phyloP scores from a whole-genome alignment of 2,113 vertebrate species.

The Herpailurus yagouaroundi region DNA sequence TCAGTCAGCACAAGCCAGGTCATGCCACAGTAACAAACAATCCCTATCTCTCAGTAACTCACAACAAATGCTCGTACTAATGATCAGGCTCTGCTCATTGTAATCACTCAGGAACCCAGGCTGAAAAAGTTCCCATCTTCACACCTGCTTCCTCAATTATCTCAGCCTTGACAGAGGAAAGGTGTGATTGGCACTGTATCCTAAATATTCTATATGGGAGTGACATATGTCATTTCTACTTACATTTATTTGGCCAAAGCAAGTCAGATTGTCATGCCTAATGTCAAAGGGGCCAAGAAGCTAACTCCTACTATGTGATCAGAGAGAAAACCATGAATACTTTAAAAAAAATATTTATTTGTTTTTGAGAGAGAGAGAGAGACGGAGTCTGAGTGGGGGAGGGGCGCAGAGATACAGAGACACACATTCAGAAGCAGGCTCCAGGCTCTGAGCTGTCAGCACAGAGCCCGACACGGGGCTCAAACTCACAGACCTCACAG shows the following conservation, averaged over 20 bases:
- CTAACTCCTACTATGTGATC: background rate
- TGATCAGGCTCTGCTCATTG: background rate
- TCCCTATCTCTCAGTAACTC: background rate
- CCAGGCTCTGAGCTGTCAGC: too few species aligned
- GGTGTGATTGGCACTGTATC: background rate
- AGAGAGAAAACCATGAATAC: background rate
- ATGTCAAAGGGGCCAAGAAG: background rate
- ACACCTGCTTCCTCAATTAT: background rate
- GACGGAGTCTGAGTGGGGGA: too few species aligned
- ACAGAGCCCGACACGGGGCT: too few species aligned
- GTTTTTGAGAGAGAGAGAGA: too few species aligned
- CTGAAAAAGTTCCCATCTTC: background rate
- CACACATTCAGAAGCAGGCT: too few species aligned
- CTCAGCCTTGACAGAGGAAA: background rate
- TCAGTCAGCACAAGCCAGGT: background rate
- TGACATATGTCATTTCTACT: background rate
- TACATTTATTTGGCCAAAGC: background rate
- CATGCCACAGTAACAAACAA: background rate
- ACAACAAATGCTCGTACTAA: background rate
- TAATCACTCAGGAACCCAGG: background rate
- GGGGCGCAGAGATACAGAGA: too few species aligned
- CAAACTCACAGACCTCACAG: too few species aligned
- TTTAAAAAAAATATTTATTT: background rate
- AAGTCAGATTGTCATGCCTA: background rate
- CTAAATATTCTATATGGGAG: background rate